Conservation (phyloP, 2,888 invertebrate genomes). For the Ochropacha duplaris region DNA sequence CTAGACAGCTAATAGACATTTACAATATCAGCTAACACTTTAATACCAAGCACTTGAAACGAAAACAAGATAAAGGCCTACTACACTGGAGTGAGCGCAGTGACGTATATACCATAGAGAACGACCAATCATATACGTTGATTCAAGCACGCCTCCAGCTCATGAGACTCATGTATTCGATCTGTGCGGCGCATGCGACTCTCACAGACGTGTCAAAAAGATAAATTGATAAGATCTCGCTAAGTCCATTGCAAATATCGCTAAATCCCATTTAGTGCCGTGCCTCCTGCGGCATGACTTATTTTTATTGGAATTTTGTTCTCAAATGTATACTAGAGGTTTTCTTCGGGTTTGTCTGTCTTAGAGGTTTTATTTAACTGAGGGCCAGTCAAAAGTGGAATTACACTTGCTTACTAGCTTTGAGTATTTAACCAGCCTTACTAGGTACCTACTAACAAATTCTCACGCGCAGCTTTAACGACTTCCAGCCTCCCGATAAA, state of each 20-base stretch:
- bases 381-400: neutral
- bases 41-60: neutral
- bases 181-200: conserved; percentile 42
- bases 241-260: conserved; percentile 50
- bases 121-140: neutral
- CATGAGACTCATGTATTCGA: conserved; percentile 63
- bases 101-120: conserved; percentile 47
- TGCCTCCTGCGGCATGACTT: conserved; percentile 43
- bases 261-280: conserved; percentile 49
- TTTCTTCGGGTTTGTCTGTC: neutral
- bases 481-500: no score
- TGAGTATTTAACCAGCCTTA: no score
- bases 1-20: conserved; percentile 3
- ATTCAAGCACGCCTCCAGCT: conserved; percentile 62
- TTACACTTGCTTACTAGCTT: no score
- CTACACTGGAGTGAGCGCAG: conserved; percentile 18
- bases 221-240: conserved; percentile 43
- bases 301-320: conserved; percentile 8
- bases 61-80: conserved; percentile 32
- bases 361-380: conserved; percentile 4
- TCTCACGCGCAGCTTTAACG: no score
- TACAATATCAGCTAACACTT: neutral
- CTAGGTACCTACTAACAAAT: no score
- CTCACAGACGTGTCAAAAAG: conserved; percentile 45
- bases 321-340: neutral